Base-by-base conservation (phyloP, 35 echinoderm and acorn worm genomes). In the Stichopus chloronotus region DNA sequence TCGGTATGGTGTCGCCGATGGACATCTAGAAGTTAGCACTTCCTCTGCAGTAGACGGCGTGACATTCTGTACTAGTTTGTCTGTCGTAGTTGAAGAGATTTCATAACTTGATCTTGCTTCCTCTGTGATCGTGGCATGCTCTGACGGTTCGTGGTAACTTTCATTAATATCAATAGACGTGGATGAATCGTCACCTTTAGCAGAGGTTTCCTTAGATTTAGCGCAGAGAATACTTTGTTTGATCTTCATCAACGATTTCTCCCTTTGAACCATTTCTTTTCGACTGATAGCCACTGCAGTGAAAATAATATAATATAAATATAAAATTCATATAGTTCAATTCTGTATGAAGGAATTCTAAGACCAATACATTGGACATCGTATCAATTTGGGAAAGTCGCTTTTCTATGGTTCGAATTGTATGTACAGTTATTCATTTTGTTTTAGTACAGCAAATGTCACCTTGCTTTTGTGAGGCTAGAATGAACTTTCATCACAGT, bases 231-330 rank as follows among this genome's bases (percentile, higher is more conserved):
- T 5, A 63, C 86, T 63, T 6, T 69, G 54, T 6, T 83, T 83
- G 5, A 88, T 60, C 61, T 88, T 88, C 4, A 88, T 30, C 58
- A 25, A 69, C 58, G 86, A 88, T 58, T 22, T 57, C 3, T 88
- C 52, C 57, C 61, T 88, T 30, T 88, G 86, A 23, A 6, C 9
- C 9, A 65, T 22, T 14, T 88, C 86, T 88, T 20, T 60, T 43
- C 57, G 57, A 69, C 58, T 25, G 58, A 53, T 20, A 58, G 22
- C n/a, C 80, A 83, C 7, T 52, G 55, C 7, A 83, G 17, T 83
- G 30, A 43, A 43, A 43, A 43, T 3, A 43, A 1, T 43, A 1
- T 43, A 43, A 43, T 1, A 43, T 43, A 43, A 43, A 43, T 43
- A 43, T 43, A 43, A 43, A 43, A 3, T 43, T 43, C 30, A 43